Percentiles rank a stretch among this genome's conserved stretches.
phyloP scores from a whole-genome alignment of 1,140 invertebrate species.

The Whitmania pigra region DNA sequence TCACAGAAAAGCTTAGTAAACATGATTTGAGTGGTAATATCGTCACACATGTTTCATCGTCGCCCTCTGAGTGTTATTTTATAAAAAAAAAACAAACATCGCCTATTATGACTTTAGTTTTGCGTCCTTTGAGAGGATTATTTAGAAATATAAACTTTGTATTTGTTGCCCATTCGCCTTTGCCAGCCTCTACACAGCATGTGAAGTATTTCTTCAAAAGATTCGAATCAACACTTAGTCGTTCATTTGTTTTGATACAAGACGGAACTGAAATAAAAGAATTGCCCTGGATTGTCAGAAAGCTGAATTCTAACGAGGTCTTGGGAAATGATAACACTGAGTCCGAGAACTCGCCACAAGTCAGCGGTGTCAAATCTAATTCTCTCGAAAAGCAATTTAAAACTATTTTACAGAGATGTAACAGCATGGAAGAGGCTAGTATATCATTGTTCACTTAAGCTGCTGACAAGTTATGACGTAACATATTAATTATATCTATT shows the following conservation, averaged over 20 bases:
- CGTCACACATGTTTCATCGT: no score
- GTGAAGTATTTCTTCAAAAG: background rate
- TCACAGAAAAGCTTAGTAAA: no score
- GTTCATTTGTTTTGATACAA: conserved; percentile 17
- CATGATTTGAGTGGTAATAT: no score
- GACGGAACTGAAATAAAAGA: conserved; percentile 21
- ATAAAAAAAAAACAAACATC: no score
- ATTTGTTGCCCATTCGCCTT: no score
- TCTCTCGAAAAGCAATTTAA: conserved; percentile 19
- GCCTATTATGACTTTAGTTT: no score
- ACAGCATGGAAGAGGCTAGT: conserved; percentile 2
- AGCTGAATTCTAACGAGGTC: conserved; percentile 17
- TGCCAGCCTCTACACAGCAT: no score
- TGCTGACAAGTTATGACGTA: background rate
- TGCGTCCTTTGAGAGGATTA: no score
- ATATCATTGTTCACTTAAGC: background rate
- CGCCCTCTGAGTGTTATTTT: no score
- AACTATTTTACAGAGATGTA: conserved; percentile 16
- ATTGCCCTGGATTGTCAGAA: conserved; percentile 21
- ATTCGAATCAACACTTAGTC: conserved; percentile 9
- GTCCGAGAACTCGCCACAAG: background rate
- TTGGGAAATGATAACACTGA: background rate
- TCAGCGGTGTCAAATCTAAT: background rate
- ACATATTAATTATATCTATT: background rate
- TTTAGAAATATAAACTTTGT: no score